phyloP scores from a whole-genome alignment of 2,797 vertebrate genomes.

The Trichosurus vulpecula region DNA sequence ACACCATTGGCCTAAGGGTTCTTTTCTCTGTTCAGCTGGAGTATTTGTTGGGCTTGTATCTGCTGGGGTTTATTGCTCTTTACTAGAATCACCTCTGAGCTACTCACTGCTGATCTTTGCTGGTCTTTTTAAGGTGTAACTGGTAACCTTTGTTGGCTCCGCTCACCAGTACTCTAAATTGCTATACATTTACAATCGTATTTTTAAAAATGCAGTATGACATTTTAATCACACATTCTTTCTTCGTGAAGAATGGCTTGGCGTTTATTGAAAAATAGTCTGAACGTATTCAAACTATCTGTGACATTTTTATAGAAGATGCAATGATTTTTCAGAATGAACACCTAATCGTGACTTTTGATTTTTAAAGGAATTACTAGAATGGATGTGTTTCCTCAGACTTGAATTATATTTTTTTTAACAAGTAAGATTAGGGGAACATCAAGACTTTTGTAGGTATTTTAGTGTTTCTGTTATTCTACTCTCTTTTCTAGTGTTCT shows the following conservation, averaged over 20 bases:
- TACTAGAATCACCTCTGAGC: neutral
- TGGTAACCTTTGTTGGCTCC: neutral
- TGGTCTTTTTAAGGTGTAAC: neutral
- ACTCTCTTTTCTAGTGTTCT: slow-evolving; percentile 10
- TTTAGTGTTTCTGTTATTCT: neutral
- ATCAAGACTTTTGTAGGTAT: neutral
- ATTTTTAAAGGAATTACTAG: neutral
- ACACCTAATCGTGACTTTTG: neutral
- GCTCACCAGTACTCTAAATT: neutral
- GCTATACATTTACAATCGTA: neutral
- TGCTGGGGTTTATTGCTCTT: neutral
- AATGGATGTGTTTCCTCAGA: neutral
- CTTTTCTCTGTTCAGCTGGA: neutral
- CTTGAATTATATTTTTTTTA: neutral
- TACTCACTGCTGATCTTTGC: neutral
- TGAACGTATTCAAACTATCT: neutral
- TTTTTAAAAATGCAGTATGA: neutral
- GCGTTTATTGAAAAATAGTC: neutral
- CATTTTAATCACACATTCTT: neutral
- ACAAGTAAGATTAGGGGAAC: neutral
- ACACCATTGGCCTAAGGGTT: neutral
- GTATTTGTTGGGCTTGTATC: neutral
- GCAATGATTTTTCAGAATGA: neutral
- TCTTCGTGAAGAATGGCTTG: neutral
- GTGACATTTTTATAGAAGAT: neutral